These are phyloP conservation scores for Lampropteryx suffumata DNA, from an alignment of 2,888 invertebrate genomes.

Conservation along the genomic window DNA sequence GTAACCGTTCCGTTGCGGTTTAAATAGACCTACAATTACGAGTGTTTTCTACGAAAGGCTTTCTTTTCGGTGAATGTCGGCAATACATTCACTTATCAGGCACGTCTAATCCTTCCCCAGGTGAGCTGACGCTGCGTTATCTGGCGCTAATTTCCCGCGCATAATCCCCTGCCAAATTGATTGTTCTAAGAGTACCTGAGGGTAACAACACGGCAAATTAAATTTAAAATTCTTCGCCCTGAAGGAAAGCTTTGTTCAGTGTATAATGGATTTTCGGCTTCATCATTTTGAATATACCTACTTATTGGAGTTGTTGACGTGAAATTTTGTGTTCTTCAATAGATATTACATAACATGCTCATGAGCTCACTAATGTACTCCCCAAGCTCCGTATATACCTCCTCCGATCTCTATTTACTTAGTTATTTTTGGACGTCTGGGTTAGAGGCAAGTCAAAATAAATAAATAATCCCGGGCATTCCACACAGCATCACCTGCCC, in stretches of 20 bases:
- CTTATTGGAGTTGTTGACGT: neutral
- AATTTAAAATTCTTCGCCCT: constrained; percentile 40
- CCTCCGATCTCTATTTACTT: too few species aligned
- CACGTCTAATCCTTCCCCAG: constrained; percentile 67
- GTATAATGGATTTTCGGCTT: constrained; percentile 23
- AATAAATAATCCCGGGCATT: too few species aligned
- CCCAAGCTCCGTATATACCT: too few species aligned
- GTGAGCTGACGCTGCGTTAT: constrained; percentile 69
- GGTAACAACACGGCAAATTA: constrained; percentile 44
- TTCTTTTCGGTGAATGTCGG: constrained; percentile 64
- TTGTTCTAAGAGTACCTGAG: constrained; percentile 49
- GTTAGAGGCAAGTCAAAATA: too few species aligned
- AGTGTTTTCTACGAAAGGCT: constrained; percentile 57
- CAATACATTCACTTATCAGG: constrained; percentile 74
- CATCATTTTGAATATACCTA: constrained; percentile 12
- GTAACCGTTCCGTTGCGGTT: constrained; percentile 1
- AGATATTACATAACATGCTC: too few species aligned
- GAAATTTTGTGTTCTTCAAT: neutral
- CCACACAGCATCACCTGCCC: too few species aligned
- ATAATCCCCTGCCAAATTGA: constrained; percentile 68
- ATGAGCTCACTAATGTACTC: too few species aligned
- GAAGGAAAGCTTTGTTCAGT: constrained; percentile 11
- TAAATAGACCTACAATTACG: constrained; percentile 35
- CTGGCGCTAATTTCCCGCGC: constrained; percentile 69
- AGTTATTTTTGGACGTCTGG: too few species aligned